Evolutionary conservation across 92 coral and sea anemone genomes (phyloP).

Genomic region (Heteractis magnifica): DNA sequence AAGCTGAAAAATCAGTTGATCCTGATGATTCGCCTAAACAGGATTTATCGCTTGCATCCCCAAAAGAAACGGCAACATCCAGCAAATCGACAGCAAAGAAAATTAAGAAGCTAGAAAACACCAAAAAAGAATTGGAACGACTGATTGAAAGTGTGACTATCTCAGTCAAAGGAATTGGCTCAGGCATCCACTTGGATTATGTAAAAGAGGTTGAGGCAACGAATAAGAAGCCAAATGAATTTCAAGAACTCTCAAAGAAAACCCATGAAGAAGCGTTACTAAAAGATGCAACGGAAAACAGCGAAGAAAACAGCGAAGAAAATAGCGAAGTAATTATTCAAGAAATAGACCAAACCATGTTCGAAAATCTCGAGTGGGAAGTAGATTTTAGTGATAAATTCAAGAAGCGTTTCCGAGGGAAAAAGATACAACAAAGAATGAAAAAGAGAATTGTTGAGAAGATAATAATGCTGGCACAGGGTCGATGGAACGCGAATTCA

Average conservation of each 20-base stretch:
- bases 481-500: conserved; percentile 66
- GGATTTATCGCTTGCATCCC: not conserved
- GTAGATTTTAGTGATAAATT: conserved; percentile 89
- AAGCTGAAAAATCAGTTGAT: not conserved
- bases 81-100: not conserved
- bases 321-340: not conserved
- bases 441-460: conserved; percentile 19
- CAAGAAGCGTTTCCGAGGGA: conserved; percentile 70
- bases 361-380: conserved; percentile 88
- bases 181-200: not conserved
- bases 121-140: not conserved
- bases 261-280: not conserved
- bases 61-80: not conserved
- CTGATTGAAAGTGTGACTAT: conserved; percentile 14
- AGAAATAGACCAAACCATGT: conserved; percentile 27
- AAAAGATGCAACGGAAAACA: not conserved
- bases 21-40: not conserved
- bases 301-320: not conserved
- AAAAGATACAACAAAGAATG: conserved; percentile 37
- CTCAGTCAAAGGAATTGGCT: not conserved
- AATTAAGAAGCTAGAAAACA: conserved; percentile 20
- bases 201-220: not conserved
- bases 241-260: not conserved
- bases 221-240: not conserved
- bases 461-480: conserved; percentile 68